phyloP scores from a whole-genome alignment of 2,113 vertebrate genomes.

The Solea solea region DNA sequence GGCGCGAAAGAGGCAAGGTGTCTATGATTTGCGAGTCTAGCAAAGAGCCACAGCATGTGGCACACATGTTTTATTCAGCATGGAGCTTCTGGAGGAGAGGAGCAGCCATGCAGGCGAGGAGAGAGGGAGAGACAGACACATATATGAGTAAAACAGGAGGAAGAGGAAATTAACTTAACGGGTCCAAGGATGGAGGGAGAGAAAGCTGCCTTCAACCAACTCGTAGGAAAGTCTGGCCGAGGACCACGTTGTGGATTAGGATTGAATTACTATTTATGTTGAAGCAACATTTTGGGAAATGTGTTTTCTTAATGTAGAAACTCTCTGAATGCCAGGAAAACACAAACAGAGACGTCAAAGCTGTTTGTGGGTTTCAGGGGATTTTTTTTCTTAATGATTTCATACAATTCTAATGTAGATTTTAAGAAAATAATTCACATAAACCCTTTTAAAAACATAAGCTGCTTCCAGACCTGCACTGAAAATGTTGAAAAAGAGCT shows the following conservation, averaged over 20 bases:
- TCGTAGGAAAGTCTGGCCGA: neutral
- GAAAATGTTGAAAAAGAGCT: too few relatives aligned
- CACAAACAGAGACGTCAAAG: too few relatives aligned
- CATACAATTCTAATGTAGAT: too few relatives aligned
- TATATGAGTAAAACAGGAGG: neutral
- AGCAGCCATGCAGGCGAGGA: conserved; percentile 50
- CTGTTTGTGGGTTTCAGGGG: too few relatives aligned
- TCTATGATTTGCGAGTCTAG: conserved; percentile 54
- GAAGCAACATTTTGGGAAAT: too few relatives aligned
- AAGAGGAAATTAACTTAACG: conserved; percentile 9
- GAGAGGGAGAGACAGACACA: neutral
- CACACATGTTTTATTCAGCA: conserved; percentile 74
- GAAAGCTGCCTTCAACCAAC: neutral
- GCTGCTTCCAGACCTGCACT: too few relatives aligned
- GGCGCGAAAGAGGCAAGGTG: conserved; percentile 38
- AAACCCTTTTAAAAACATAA: too few relatives aligned
- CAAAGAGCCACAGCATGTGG: conserved; percentile 54
- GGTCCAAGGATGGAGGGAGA: neutral
- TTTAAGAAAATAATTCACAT: too few relatives aligned
- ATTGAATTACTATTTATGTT: neutral
- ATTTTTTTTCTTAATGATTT: too few relatives aligned
- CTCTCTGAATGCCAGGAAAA: too few relatives aligned
- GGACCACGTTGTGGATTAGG: neutral
- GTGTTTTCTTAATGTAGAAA: too few relatives aligned
- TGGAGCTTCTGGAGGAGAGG: conserved; percentile 30